Base-by-base conservation (phyloP, 2,888 invertebrate genomes). In the Linyphia triangularis region DNA sequence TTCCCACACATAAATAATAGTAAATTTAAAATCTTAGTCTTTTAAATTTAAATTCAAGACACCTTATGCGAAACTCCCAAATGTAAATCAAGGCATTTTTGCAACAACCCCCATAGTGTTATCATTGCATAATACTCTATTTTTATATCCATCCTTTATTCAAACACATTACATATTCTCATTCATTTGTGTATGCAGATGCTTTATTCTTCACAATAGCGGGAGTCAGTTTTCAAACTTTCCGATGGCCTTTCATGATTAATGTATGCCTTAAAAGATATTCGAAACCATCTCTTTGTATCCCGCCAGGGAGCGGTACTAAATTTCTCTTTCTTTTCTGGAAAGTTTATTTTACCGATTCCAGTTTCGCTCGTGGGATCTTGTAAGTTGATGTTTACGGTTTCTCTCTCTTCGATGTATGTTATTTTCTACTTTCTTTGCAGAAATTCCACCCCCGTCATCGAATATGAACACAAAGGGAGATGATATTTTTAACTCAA, bases 391-490 rank as follows among this genome's bases (percentile, higher is more conserved):
- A 61, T 77, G 59, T 77, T 77, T 77, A 61, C 33, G 77, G 40
- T 51, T 26, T 57, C 57, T 24, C 26, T 73, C 24, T 24, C 57
- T 37, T 63, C 59, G 19, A 22, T 9, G 5, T 22, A 26, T 10
- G 10, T 63, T 2, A n/a, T 24, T 63, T 63, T 63, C n/a, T 24
- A 63, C 5, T 63, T n/a, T 63, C n/a, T 63, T 9, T 59, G 19
- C 69, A 88, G 88, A 88, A 83, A 88, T 88, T 26, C 88, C 88
- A 10, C 88, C 88, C 4, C 88, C 81, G 3, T 82, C 88, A 19
- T 82, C 88, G 30, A 77, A 51, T 22, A 63, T 77, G 26, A 82
- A 77, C n/a, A 69, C 82, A 10, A 67, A 82, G 30, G 88, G 88
- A 24, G 77, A 75, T 2, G 88, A 88, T 22, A 83, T 88, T 67